Evolutionary conservation across 2,113 vertebrate species (phyloP).

Genomic region (Cettia cetti): DNA sequence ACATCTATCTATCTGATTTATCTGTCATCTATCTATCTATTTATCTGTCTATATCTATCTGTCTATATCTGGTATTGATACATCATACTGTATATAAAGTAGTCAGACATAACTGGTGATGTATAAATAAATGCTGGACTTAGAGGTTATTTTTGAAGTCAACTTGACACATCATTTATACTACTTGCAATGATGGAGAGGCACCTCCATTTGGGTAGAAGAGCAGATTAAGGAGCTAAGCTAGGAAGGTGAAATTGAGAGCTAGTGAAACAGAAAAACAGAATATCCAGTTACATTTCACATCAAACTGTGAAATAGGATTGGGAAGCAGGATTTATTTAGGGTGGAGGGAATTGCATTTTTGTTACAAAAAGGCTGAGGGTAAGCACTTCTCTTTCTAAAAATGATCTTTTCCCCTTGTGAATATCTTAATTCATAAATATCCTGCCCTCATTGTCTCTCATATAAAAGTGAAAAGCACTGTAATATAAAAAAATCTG

Average conservation of each 20-base stretch:
- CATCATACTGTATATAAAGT: background rate
- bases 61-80: background rate
- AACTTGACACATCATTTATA: background rate
- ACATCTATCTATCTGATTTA: background rate
- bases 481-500: background rate
- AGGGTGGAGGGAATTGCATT: background rate
- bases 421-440: background rate
- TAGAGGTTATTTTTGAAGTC: background rate
- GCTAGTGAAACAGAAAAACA: background rate
- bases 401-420: background rate
- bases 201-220: background rate
- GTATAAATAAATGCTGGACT: background rate
- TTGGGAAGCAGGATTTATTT: background rate
- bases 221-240: background rate
- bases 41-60: background rate
- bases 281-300: background rate
- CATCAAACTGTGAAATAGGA: background rate
- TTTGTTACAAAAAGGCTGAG: background rate
- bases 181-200: background rate
- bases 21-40: background rate
- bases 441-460: background rate
- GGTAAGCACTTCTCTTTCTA: background rate
- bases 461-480: background rate
- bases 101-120: background rate
- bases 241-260: background rate